Conservation (phyloP, 2,888 invertebrate genomes). For the Orthosia gothica region DNA sequence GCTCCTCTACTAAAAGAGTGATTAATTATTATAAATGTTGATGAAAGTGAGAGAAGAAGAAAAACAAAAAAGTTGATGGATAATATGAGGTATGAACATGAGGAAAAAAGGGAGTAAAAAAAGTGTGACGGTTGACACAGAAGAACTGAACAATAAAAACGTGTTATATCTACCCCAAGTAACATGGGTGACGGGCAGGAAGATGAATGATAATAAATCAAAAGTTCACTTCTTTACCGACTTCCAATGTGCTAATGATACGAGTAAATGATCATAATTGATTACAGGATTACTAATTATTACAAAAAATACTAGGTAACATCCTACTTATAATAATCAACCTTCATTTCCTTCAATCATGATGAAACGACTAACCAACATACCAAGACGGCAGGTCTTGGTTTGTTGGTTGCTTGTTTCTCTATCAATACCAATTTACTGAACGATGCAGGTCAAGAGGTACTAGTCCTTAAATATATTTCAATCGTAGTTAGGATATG, state of each 20-base stretch:
- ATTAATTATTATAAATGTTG: too few species aligned
- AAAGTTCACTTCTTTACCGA: neutral
- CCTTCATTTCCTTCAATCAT: slow-evolving; percentile 78
- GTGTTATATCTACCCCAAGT: neutral
- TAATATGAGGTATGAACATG: too few species aligned
- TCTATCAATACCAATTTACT: neutral
- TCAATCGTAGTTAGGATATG: slow-evolving; percentile 78
- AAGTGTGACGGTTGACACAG: too few species aligned
- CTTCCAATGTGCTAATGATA: neutral
- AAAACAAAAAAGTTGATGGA: too few species aligned
- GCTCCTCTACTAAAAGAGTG: too few species aligned
- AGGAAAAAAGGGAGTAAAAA: too few species aligned
- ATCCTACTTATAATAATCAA: slow-evolving; percentile 74
- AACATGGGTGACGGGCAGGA: neutral
- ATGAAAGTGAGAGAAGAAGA: too few species aligned
- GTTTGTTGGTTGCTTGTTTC: slow-evolving; percentile 16
- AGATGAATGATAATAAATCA: neutral
- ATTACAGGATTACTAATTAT: slow-evolving; percentile 37
- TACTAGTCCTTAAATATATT: slow-evolving; percentile 72
- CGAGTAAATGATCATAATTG: slow-evolving; percentile 10
- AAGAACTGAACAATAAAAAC: neutral
- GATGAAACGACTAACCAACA: slow-evolving; percentile 74
- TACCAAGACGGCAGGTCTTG: slow-evolving; percentile 44
- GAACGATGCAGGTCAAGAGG: slow-evolving; percentile 44
- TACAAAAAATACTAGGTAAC: slow-evolving; percentile 65